Evolutionary conservation across 2,888 invertebrate genomes (phyloP), one percentile per base, ranked within the genome.

Genomic region (Thyatira batis): DNA sequence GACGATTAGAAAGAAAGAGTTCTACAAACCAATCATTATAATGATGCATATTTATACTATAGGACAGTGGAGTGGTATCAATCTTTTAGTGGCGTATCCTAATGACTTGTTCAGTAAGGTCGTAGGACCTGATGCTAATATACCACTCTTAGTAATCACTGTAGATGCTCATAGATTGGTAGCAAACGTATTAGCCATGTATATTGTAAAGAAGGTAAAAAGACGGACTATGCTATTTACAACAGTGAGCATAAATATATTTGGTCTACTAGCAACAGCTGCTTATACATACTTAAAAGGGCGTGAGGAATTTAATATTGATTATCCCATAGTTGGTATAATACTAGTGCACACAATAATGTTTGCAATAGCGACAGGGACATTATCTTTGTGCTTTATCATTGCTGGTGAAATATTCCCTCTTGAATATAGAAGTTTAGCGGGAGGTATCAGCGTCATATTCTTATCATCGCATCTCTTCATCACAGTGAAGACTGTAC

Each of bases 401-500:
- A 93, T 95, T 78, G 93, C 94, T 58, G 95, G 95, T 0, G 95
- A 95, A 75, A 78, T 95, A 0, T 95, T 95, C 64, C 92, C 95
- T 3, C 84, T 93, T 23, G 89, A 90, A 48, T 92, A 90, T 44
- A 89, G 94, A 45, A 94, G 94, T 27, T 71, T 94, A 0, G 94
- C 94, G 48, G 84, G 85, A 10, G 83, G 84, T 0, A 73, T 87
- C n/a, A 82, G 85, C 28, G 81, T 84, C 0, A 51, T 85, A 2
- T 83, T 84, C 52, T 45, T 86, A 3, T 83, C 86, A 1, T 54
- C 67, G 0, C 83, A 84, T 55, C 67, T 87, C 0, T 86, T 87
- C 45, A 72, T 82, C 6, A 78, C 71, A 0, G 72, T 86, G 0
- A 86, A 87, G 51, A 85, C 85, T 0, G 72, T 80, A 0, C 84